phyloP scores from a whole-genome alignment of 2,797 vertebrate genomes.

The Lepilemur ruficaudatus region DNA sequence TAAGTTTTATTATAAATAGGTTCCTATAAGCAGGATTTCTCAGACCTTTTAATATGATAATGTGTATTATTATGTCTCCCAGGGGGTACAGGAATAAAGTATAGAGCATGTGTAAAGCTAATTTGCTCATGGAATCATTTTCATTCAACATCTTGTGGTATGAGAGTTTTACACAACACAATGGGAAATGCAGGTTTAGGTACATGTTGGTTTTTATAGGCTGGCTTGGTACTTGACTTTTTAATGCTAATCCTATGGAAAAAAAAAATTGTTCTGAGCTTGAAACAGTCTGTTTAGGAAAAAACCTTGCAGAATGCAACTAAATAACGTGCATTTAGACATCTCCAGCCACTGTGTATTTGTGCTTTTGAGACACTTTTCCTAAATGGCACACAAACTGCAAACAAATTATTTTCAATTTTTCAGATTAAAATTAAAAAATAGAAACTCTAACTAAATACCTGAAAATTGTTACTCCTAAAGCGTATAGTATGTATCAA shows the following conservation, averaged over 20 bases:
- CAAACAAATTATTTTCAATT: neutral
- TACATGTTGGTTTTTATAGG: neutral
- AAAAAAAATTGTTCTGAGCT: slow-evolving; percentile 8
- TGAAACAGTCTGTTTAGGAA: neutral
- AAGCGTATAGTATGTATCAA: neutral
- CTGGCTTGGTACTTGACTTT: neutral
- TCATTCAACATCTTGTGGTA: neutral
- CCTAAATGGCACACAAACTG: neutral
- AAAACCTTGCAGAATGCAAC: neutral
- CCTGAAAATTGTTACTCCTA: neutral
- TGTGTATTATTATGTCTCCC: neutral
- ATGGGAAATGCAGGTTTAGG: neutral
- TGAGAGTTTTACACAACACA: neutral
- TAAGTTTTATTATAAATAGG: slow-evolving; percentile 7
- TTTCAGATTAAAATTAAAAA: neutral
- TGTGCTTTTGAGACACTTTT: neutral
- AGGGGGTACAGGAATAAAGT: neutral
- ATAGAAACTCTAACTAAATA: neutral
- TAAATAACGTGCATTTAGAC: neutral
- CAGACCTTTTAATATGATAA: neutral
- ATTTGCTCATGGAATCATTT: neutral
- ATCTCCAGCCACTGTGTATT: neutral
- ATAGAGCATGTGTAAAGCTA: neutral
- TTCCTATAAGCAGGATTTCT: neutral
- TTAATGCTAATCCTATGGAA: neutral